phyloP scores from a whole-genome alignment of 2,888 invertebrate species.

The Amiota minor region DNA sequence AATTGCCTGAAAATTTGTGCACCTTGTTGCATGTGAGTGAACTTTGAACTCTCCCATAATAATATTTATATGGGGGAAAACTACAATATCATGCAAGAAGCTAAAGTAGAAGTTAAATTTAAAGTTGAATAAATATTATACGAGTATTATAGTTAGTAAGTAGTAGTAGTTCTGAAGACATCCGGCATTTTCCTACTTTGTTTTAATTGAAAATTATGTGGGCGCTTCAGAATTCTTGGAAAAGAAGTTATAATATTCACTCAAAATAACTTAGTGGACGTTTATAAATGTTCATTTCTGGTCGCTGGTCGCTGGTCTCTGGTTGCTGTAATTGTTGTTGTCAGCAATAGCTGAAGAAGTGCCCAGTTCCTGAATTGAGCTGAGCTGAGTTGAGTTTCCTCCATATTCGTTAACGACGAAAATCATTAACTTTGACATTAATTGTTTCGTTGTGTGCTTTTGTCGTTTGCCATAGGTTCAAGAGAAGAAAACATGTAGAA shows the following conservation, averaged over 20 bases:
- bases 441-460: conserved; percentile 35
- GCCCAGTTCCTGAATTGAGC: conserved; percentile 5
- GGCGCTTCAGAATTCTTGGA: conserved; percentile 60
- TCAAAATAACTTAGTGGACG: conserved; percentile 13
- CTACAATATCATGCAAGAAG: too few relatives aligned
- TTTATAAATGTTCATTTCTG: conserved; percentile 2
- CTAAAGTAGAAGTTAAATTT: background rate
- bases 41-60: conserved; percentile 49
- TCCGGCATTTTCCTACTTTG: conserved; percentile 17
- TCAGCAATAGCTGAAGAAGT: background rate
- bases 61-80: background rate
- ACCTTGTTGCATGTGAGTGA: conserved; percentile 49
- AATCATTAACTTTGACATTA: conserved; percentile 46
- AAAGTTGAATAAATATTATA: background rate
- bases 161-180: conserved; percentile 34
- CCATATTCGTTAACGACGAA: conserved; percentile 33
- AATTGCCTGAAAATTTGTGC: conserved; percentile 65
- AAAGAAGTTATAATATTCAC: conserved; percentile 39
- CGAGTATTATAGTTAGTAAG: too few relatives aligned
- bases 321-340: too few relatives aligned
- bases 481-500: background rate
- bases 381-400: background rate
- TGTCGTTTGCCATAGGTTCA: conserved; percentile 13
- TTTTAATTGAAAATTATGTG: conserved; percentile 63
- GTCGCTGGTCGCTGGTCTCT: background rate